Conservation (phyloP, 1,140 invertebrate genomes). For the Reticulitermes speratus region DNA sequence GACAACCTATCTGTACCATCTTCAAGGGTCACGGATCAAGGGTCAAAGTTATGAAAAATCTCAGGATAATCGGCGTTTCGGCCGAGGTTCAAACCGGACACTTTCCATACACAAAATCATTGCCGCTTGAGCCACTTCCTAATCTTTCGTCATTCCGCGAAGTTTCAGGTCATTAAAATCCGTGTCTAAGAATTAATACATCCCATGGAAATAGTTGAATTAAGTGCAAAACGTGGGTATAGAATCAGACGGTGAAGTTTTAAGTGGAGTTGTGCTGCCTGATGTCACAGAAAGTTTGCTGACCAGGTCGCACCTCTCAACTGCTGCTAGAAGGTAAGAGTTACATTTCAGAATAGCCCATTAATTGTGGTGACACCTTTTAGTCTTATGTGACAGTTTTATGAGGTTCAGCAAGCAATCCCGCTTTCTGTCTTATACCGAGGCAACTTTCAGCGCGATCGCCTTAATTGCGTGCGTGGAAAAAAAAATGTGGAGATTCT, state of each 20-base stretch:
- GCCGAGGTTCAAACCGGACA: too few relatives aligned
- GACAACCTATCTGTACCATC: too few relatives aligned
- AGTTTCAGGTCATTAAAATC: neutral
- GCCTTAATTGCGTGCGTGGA: neutral
- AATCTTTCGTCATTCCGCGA: neutral
- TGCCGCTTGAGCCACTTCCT: too few relatives aligned
- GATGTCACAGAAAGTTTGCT: neutral
- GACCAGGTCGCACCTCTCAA: neutral
- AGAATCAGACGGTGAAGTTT: neutral
- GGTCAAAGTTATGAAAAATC: too few relatives aligned
- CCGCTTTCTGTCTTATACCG: constrained; percentile 1
- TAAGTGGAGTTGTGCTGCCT: neutral
- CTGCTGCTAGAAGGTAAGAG: neutral
- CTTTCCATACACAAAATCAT: too few relatives aligned
- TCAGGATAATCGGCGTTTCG: too few relatives aligned
- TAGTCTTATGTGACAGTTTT: constrained; percentile 4
- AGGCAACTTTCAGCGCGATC: neutral
- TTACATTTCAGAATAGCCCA: neutral
- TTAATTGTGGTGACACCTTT: neutral
- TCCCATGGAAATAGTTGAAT: too few relatives aligned
- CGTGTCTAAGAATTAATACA: neutral
- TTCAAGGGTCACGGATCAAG: too few relatives aligned
- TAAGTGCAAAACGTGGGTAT: neutral
- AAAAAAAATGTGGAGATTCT: neutral
- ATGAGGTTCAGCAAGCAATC: neutral